These are phyloP conservation scores for Pedionomus torquatus DNA, from an alignment of 2,113 vertebrate genomes.

Conservation along the genomic window DNA sequence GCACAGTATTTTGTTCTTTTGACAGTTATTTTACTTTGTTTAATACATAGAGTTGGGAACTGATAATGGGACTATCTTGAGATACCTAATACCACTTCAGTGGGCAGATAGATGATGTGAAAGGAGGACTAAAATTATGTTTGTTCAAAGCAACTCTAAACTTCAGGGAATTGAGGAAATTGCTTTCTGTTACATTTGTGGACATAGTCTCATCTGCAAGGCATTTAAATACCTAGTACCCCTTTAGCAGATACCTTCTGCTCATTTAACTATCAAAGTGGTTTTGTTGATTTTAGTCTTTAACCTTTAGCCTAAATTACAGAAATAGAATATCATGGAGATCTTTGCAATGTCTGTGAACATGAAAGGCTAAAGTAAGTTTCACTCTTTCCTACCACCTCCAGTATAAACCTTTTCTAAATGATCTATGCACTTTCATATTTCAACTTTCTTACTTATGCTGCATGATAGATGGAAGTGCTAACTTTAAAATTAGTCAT, in stretches of 20 bases:
- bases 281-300: not conserved
- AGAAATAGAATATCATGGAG: not conserved
- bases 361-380: not conserved
- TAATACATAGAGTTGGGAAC: not conserved
- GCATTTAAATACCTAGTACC: not conserved
- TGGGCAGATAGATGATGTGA: not conserved
- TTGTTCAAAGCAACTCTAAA: not conserved
- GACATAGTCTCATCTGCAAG: not conserved
- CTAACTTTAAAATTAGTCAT: constrained; percentile 49
- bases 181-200: not conserved
- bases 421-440: not conserved
- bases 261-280: not conserved
- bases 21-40: not conserved
- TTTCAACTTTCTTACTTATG: constrained; percentile 24
- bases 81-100: not conserved
- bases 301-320: not conserved
- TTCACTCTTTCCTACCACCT: not conserved
- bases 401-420: not conserved
- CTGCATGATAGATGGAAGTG: constrained; percentile 6
- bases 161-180: not conserved
- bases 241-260: not conserved
- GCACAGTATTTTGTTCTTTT: not conserved
- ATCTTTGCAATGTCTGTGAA: not conserved
- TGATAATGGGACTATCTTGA: not conserved
- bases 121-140: not conserved